phyloP scores from a whole-genome alignment of 2,113 vertebrate species.

The Ardeotis arabs region DNA sequence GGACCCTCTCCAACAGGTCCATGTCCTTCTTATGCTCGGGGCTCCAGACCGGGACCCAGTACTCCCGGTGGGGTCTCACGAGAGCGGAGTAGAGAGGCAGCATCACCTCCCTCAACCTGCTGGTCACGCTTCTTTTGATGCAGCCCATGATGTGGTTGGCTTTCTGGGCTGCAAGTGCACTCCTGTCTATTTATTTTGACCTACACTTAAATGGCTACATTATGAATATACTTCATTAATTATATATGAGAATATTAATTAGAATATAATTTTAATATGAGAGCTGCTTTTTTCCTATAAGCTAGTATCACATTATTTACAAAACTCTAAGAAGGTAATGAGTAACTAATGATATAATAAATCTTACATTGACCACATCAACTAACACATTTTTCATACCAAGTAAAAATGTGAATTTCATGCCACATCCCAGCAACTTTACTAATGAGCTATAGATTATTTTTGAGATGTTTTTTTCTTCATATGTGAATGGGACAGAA shows the following conservation, averaged over 20 bases:
- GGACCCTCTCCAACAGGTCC: accelerated
- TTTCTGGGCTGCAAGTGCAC: neutral
- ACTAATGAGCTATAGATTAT: neutral
- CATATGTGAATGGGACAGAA: neutral
- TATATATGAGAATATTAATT: neutral
- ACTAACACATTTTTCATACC: neutral
- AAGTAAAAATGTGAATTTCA: neutral
- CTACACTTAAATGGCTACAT: neutral
- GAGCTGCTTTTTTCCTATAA: neutral
- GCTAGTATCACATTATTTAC: neutral
- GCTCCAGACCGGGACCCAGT: accelerated
- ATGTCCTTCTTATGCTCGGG: neutral
- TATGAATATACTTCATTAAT: neutral
- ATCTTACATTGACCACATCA: neutral
- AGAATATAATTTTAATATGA: neutral
- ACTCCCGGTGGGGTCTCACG: accelerated
- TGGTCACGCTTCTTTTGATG: accelerated
- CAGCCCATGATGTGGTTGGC: accelerated
- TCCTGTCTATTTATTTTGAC: neutral
- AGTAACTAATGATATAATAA: neutral
- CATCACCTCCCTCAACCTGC: neutral
- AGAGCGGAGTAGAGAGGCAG: accelerated
- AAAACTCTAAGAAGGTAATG: neutral
- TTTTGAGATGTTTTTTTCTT: neutral
- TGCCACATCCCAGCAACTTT: neutral